Conservation (phyloP, 1,140 invertebrate species). For the Drosophila lowei region DNA sequence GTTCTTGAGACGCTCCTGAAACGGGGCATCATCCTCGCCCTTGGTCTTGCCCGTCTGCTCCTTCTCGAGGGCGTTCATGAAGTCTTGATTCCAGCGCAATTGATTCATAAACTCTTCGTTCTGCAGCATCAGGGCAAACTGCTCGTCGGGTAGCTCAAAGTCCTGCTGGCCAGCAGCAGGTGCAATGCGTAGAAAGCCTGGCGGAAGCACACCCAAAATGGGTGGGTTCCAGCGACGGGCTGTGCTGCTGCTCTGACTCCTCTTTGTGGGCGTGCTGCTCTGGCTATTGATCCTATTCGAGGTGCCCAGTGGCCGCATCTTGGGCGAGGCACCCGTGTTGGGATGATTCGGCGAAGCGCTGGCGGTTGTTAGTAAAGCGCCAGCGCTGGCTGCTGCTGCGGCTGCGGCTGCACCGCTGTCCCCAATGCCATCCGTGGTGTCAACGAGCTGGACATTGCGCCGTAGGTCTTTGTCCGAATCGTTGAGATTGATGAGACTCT, state of each 20-base stretch:
- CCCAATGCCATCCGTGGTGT: conserved; percentile 57
- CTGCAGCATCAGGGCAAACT: conserved; percentile 94
- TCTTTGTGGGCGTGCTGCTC: conserved; percentile 65
- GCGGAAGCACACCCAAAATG: conserved; percentile 91
- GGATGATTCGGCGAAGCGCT: conserved; percentile 69
- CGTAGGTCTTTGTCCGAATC: conserved; percentile 66
- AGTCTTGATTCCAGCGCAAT: conserved; percentile 94
- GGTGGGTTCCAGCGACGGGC: conserved; percentile 90
- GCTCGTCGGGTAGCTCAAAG: conserved; percentile 87
- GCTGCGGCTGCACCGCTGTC: conserved; percentile 26
- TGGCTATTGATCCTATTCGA: conserved; percentile 51
- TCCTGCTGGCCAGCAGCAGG: conserved; percentile 62
- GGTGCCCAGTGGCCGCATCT: conserved; percentile 62
- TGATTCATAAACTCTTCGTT: conserved; percentile 97
- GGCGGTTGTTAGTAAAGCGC: conserved; percentile 49
- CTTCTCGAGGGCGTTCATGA: conserved; percentile 92
- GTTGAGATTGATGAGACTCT: conserved; percentile 79
- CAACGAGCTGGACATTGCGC: conserved; percentile 56
- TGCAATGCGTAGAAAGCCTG: conserved; percentile 87
- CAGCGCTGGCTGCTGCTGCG: conserved; percentile 20
- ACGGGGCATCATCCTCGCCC: conserved; percentile 89
- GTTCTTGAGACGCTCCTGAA: conserved; percentile 92
- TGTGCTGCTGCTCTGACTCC: conserved; percentile 8
- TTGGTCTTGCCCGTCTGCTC: conserved; percentile 85
- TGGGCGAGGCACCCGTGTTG: conserved; percentile 82